phyloP scores from a whole-genome alignment of 2,888 invertebrate genomes.

The Limnephilus marmoratus region DNA sequence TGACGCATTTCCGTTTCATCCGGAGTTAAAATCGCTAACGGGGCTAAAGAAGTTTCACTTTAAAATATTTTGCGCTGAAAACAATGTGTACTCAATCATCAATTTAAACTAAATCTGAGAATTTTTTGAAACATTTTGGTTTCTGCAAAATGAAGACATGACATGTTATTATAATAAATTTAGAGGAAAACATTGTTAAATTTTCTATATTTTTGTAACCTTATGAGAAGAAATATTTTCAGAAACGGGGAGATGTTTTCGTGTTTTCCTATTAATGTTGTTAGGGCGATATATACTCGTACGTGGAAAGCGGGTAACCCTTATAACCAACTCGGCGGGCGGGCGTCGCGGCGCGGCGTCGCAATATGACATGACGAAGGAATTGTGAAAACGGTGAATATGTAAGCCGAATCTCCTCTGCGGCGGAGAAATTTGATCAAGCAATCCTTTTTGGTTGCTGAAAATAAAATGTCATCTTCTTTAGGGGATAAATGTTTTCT shows the following conservation, averaged over 20 bases:
- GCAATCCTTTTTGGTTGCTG: background rate
- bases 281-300: background rate
- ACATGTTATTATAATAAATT: background rate
- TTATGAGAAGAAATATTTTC: background rate
- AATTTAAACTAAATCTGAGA: background rate
- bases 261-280: background rate
- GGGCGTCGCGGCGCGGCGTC: background rate
- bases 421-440: slow-evolving; percentile 20
- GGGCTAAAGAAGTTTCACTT: no score
- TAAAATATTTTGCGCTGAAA: background rate
- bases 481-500: background rate
- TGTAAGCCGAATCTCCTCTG: background rate
- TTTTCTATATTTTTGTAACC: background rate
- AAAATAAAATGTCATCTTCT: background rate
- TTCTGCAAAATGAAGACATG: background rate
- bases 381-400: slow-evolving; percentile 11
- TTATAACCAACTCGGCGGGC: background rate
- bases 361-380: slow-evolving; percentile 9
- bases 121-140: background rate
- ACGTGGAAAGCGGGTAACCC: background rate
- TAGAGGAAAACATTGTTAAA: background rate
- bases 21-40: no score
- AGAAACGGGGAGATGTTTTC: background rate
- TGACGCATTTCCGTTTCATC: no score
- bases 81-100: background rate